Conservation (phyloP, 2,113 vertebrate genomes). For the Labeo rohita region DNA sequence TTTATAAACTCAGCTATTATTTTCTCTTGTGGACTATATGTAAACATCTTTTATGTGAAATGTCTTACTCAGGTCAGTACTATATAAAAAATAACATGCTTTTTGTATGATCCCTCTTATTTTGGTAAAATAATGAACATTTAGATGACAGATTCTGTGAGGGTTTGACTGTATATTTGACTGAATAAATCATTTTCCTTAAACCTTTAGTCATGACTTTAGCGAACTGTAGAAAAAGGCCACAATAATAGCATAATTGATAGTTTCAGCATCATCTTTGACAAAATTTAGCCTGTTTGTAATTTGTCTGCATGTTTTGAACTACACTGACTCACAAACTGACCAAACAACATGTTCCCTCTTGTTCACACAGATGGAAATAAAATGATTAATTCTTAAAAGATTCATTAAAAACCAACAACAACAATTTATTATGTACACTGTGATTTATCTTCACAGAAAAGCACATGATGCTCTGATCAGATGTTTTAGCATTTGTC, state of each 20-base stretch:
- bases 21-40: too few relatives aligned
- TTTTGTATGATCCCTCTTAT: too few relatives aligned
- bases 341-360: background rate
- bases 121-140: too few relatives aligned
- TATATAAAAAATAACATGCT: too few relatives aligned
- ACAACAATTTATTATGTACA: background rate
- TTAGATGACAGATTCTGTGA: too few relatives aligned
- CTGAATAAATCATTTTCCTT: background rate
- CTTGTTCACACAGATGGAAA: background rate
- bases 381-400: background rate
- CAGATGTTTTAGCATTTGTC: background rate
- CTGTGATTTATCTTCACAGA: conserved; percentile 25
- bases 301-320: background rate
- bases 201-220: background rate
- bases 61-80: too few relatives aligned
- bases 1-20: too few relatives aligned
- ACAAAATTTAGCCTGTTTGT: background rate
- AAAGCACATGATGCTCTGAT: conserved; percentile 13
- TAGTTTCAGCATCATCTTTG: background rate
- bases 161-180: too few relatives aligned
- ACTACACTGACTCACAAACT: background rate
- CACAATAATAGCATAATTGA: background rate
- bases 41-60: too few relatives aligned
- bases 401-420: background rate
- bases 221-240: background rate